Conservation (phyloP, 1,140 invertebrate species). For the Ostrea denselamellosa region DNA sequence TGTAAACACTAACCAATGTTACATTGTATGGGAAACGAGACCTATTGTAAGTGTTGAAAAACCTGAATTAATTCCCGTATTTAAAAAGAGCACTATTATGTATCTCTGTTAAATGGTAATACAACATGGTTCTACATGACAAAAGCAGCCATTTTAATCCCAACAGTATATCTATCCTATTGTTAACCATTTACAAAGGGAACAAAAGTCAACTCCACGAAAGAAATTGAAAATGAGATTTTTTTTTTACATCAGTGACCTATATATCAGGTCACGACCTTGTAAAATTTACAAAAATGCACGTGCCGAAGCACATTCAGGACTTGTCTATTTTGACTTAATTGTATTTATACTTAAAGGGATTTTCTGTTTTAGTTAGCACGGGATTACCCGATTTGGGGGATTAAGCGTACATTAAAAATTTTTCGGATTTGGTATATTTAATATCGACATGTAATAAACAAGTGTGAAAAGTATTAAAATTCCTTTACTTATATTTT, state of each 20-base stretch:
- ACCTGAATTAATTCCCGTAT: slow-evolving; percentile 37
- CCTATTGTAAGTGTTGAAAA: slow-evolving; percentile 6
- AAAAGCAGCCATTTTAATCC: slow-evolving; percentile 10
- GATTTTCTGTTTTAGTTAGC: neutral
- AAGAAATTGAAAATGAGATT: neutral
- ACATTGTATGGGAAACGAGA: slow-evolving; percentile 17
- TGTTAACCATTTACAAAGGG: neutral
- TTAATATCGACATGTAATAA: neutral
- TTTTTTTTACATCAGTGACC: slow-evolving; percentile 15
- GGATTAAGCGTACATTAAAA: neutral
- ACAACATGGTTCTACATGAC: neutral
- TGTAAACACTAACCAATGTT: slow-evolving; percentile 22
- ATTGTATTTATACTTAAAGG: neutral
- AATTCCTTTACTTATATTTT: neutral
- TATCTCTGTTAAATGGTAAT: slow-evolving; percentile 26
- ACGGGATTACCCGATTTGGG: neutral
- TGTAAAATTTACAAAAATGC: neutral
- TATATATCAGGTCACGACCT: neutral
- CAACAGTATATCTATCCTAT: slow-evolving; percentile 12
- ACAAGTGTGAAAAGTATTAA: neutral
- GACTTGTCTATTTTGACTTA: slow-evolving; percentile 11
- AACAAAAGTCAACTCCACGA: slow-evolving; percentile 24
- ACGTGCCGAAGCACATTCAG: neutral
- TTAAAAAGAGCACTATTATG: slow-evolving; percentile 29
- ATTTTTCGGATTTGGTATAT: slow-evolving; percentile 1